Evolutionary conservation across 2,888 invertebrate species (phyloP).

Genomic region (Nemotelus nigrinus): DNA sequence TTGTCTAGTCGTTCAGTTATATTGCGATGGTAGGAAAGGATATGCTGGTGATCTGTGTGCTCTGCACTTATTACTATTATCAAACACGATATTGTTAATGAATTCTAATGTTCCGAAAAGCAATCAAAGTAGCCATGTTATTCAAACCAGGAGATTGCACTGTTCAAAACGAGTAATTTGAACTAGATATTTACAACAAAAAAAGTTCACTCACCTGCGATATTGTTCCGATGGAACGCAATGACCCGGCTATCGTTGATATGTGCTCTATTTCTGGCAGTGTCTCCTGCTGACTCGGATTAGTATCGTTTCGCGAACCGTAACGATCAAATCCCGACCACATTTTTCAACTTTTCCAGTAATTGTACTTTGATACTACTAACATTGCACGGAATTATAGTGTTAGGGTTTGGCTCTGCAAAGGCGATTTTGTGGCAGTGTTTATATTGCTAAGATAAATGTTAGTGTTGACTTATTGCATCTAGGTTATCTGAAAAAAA

Average conservation of each 20-base stretch:
- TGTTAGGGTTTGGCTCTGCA: background rate
- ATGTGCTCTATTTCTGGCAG: slow-evolving; percentile 74
- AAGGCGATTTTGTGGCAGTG: slow-evolving; percentile 40
- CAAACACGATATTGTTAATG: too few species aligned
- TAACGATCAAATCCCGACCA: slow-evolving; percentile 60
- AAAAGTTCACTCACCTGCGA: slow-evolving; percentile 64
- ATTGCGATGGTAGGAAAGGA: slow-evolving; percentile 4
- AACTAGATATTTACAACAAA: too few species aligned
- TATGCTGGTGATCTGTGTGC: too few species aligned
- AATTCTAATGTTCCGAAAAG: too few species aligned
- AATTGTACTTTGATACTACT: slow-evolving; percentile 45
- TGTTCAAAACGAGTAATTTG: too few species aligned
- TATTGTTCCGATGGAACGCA: slow-evolving; percentile 70
- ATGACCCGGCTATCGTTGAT: slow-evolving; percentile 79
- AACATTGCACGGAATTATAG: slow-evolving; percentile 27
- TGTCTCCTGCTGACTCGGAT: slow-evolving; percentile 68
- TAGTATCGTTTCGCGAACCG: slow-evolving; percentile 60
- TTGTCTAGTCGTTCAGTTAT: slow-evolving; percentile 19
- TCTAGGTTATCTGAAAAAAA: slow-evolving; percentile 20
- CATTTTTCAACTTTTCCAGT: slow-evolving; percentile 53
- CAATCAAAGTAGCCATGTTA: too few species aligned
- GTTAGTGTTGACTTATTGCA: background rate
- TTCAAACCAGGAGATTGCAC: too few species aligned
- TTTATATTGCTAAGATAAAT: slow-evolving; percentile 12
- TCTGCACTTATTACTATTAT: too few species aligned